phyloP scores from a whole-genome alignment of 2,113 vertebrate species.

The Oreochromis niloticus region DNA sequence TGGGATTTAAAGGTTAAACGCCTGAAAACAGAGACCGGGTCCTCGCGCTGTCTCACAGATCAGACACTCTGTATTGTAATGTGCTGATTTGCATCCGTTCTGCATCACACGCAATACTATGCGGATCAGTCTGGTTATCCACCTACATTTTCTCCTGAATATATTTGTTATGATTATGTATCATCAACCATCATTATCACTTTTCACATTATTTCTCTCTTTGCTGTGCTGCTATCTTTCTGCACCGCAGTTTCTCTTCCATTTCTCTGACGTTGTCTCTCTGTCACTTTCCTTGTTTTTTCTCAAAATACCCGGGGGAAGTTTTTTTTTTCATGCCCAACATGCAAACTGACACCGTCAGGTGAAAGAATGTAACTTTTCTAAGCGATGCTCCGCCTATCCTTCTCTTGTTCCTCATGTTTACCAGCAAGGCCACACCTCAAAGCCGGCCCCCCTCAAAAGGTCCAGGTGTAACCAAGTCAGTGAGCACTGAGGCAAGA shows the following conservation, averaged over 20 bases:
- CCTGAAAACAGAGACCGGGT: background rate
- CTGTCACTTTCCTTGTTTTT: background rate
- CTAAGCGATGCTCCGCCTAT: background rate
- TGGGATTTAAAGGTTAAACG: background rate
- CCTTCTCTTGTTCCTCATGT: background rate
- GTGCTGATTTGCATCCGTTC: background rate
- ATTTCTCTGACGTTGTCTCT: background rate
- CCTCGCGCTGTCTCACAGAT: background rate
- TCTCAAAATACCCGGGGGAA: background rate
- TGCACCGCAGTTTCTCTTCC: background rate
- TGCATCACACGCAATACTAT: background rate
- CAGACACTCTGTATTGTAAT: background rate
- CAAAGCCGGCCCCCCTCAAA: background rate
- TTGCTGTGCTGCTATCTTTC: too few species aligned
- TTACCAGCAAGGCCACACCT: background rate
- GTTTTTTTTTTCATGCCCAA: background rate
- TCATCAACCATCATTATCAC: background rate
- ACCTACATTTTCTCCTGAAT: background rate
- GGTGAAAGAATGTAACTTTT: background rate
- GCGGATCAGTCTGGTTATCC: background rate
- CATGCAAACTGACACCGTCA: background rate
- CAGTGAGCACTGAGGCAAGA: background rate
- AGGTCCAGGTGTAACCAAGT: background rate
- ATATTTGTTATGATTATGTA: background rate
- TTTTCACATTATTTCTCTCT: background rate